phyloP scores from a whole-genome alignment of 1,140 invertebrate genomes.

The Drosophila saltans region DNA sequence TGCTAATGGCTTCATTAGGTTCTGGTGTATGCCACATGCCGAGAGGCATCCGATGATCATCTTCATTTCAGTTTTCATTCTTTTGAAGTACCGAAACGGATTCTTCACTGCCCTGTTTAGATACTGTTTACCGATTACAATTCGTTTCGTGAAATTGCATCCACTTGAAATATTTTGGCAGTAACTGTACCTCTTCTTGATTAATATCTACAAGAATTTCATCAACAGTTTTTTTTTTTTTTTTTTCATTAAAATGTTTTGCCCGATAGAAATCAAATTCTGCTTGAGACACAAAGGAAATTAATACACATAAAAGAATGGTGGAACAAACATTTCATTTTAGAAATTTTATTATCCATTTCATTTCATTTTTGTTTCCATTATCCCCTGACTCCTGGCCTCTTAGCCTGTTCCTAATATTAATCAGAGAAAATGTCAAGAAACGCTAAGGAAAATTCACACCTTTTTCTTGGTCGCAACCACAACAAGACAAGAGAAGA shows the following conservation, averaged over 20 bases:
- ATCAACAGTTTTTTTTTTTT: constrained; percentile 40
- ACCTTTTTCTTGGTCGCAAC: constrained; percentile 72
- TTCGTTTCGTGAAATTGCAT: constrained; percentile 62
- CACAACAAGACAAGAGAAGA: constrained; percentile 7
- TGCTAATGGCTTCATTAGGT: constrained; percentile 79
- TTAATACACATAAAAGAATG: constrained; percentile 52
- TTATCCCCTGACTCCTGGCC: constrained; percentile 33
- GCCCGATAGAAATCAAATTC: constrained; percentile 51
- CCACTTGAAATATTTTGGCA: constrained; percentile 57
- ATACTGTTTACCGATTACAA: constrained; percentile 64
- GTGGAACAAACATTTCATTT: constrained; percentile 69
- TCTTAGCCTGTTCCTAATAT: constrained; percentile 39
- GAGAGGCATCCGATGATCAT: constrained; percentile 59
- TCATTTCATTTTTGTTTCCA: constrained; percentile 41
- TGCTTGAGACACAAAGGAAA: constrained; percentile 17
- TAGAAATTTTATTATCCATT: constrained; percentile 72
- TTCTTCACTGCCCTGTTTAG: constrained; percentile 51
- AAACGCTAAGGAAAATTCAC: constrained; percentile 63
- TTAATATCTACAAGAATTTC: constrained; percentile 33
- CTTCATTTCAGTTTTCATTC: constrained; percentile 34
- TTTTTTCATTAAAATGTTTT: constrained; percentile 29
- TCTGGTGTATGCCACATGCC: constrained; percentile 72
- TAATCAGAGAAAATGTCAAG: constrained; percentile 49
- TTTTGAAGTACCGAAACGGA: constrained; percentile 62
- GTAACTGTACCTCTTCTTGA: constrained; percentile 37